Conservation (phyloP, 2,888 invertebrate species). For the Notodonta dromedarius region DNA sequence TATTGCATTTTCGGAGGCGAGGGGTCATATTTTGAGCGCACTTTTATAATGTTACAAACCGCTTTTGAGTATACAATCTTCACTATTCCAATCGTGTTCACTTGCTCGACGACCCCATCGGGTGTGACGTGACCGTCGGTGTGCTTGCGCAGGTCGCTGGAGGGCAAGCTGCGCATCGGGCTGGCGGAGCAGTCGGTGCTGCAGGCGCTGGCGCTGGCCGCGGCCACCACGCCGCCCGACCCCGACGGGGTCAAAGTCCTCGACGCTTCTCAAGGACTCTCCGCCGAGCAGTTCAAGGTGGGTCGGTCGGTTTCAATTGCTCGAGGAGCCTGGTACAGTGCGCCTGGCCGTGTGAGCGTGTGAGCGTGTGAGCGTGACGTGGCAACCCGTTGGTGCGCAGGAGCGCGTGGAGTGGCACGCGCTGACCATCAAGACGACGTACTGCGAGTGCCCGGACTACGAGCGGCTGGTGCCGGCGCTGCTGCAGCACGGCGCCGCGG, state of each 20-base stretch:
- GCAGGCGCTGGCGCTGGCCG: conserved; percentile 94
- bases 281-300: conserved; percentile 89
- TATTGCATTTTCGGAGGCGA: too few relatives aligned
- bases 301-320: too few relatives aligned
- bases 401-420: conserved; percentile 87
- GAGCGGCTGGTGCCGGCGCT: conserved; percentile 92
- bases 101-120: not conserved
- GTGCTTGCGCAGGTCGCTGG: conserved; percentile 86
- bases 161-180: conserved; percentile 97
- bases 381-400: conserved; percentile 20
- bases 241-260: conserved; percentile 84
- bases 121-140: not conserved
- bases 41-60: too few relatives aligned
- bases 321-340: too few relatives aligned
- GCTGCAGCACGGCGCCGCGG: conserved; percentile 89
- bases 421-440: conserved; percentile 94
- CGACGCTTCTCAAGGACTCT: conserved; percentile 85
- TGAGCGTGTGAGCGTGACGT: not conserved
- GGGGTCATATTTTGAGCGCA: too few relatives aligned
- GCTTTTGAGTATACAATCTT: too few relatives aligned
- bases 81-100: too few relatives aligned
- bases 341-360: too few relatives aligned
- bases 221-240: conserved; percentile 90
- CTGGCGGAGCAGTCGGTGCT: conserved; percentile 98
- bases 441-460: conserved; percentile 98